These are phyloP conservation scores for Nannobrachium achirus DNA, from an alignment of 2,113 vertebrate species.

Conservation along the genomic window DNA sequence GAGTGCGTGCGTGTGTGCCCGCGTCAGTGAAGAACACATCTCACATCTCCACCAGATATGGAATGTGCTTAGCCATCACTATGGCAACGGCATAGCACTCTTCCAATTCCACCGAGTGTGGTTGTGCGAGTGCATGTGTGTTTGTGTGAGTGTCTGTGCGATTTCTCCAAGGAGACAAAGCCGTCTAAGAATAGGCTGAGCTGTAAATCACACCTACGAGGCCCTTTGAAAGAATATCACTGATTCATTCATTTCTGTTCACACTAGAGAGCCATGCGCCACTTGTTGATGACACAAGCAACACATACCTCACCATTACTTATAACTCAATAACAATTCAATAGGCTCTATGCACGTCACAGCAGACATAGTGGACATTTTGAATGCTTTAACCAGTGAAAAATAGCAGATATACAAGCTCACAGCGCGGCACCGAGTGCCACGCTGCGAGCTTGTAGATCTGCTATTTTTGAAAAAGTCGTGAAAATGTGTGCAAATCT, in stretches of 20 bases:
- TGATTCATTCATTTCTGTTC: not conserved
- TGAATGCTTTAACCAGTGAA: too few species aligned
- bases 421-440: too few species aligned
- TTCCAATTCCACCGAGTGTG: conserved; percentile 4
- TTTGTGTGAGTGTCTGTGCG: conserved; percentile 16
- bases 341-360: too few species aligned
- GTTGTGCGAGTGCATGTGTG: conserved; percentile 17
- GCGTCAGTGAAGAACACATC: conserved; percentile 3
- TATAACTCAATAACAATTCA: too few species aligned
- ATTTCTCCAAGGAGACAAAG: conserved; percentile 32
- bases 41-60: conserved; percentile 21
- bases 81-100: conserved; percentile 47
- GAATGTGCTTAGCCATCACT: conserved; percentile 37
- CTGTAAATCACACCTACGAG: conserved; percentile 24
- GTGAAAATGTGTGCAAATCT: too few species aligned
- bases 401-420: too few species aligned
- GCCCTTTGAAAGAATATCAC: not conserved
- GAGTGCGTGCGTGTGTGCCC: not conserved
- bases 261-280: too few species aligned
- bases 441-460: too few species aligned
- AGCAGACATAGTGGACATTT: too few species aligned
- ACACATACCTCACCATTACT: too few species aligned
- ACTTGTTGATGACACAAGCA: too few species aligned
- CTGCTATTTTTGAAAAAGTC: too few species aligned
- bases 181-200: conserved; percentile 40